Evolutionary conservation across 1,140 invertebrate genomes (phyloP).

Genomic region (Tetramorium parvispinum): DNA sequence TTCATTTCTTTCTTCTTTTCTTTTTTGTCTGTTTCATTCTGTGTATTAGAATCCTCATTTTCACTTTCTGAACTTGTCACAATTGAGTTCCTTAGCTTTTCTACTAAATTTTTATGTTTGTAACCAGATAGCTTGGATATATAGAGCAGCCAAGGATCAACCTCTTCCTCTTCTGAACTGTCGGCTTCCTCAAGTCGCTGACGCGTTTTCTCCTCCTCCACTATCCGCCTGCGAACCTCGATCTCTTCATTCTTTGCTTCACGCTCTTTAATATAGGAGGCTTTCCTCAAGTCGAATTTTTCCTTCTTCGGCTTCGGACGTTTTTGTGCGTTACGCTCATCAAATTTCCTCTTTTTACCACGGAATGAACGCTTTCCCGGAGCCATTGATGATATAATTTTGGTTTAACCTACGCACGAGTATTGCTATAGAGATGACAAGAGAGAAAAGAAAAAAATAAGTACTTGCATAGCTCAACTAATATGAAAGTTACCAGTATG

Average conservation of each 20-base stretch:
- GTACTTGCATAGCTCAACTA: not conserved
- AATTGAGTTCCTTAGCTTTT: conserved; percentile 9
- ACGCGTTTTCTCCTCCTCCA: conserved; percentile 76
- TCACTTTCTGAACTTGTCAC: conserved; percentile 76
- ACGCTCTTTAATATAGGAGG: conserved; percentile 81
- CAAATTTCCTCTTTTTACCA: conserved; percentile 72
- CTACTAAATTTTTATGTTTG: conserved; percentile 65
- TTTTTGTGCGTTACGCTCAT: conserved; percentile 55
- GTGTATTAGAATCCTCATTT: conserved; percentile 58
- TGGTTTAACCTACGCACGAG: not conserved
- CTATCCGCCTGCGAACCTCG: conserved; percentile 77
- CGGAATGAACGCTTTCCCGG: conserved; percentile 68
- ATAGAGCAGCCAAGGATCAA: conserved; percentile 86
- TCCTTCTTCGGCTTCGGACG: conserved; percentile 72
- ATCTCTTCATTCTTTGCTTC: conserved; percentile 81
- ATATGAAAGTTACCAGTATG: not conserved
- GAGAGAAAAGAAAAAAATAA: not conserved
- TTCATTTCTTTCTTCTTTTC: conserved; percentile 47
- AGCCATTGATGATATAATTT: conserved; percentile 61
- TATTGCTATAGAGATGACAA: not conserved
- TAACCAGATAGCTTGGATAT: conserved; percentile 85
- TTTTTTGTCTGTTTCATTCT: conserved; percentile 53
- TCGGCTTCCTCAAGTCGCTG: conserved; percentile 68
- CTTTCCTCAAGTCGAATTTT: conserved; percentile 81
- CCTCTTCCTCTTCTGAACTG: conserved; percentile 82